Evolutionary conservation across 2,888 invertebrate genomes (phyloP), one percentile per base, ranked within the genome.

Genomic region (Galeruca laticollis): DNA sequence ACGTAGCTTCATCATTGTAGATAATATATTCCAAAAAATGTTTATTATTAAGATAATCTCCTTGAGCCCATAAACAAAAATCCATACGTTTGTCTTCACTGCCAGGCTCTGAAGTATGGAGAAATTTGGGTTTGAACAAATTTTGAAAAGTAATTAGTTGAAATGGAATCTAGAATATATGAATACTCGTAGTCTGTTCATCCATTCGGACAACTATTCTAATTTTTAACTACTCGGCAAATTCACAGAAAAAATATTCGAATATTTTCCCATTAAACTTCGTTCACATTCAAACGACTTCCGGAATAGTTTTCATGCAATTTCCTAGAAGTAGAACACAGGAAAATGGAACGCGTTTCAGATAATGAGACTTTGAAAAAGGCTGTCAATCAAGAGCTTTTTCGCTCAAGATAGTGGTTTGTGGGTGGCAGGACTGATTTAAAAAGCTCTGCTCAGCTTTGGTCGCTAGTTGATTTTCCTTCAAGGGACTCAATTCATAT

Each of bases 341-440:
- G 59, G 60, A 33, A 69, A 69, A 69, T 60, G 47, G 60, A 64
- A 69, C 59, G 69, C 43, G 59, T 60, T 69, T 51, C 18, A 40
- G 63, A 64, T 69, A 69, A 69, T 69, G 69, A 69, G 64, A 60
- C 21, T 69, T 47, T 40, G 54, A 64, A 59, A 69, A 69, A 63
- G 40, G 18, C 69, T 64, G 69, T 69, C 69, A 69, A 69, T 64
- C 69, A 69, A 64, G 35, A 18, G 35, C 59, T 60, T 54, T 64
- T 64, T 33, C 60, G 37, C 65, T 65, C 18, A 47, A 47, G 47
- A 47, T 18, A 9, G 47, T 18, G 18, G 18, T 47, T 47, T 15
- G 47, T 47, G 47, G 47, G 47, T 47, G 47, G 47, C 18, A 47
- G 15, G 47, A 47, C 47, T 18, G 47, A 47, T 47, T 47, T 47